Evolutionary conservation across 1,140 invertebrate genomes (phyloP), one percentile per base, ranked within the genome.

Genomic region (Cephus cinctus): DNA sequence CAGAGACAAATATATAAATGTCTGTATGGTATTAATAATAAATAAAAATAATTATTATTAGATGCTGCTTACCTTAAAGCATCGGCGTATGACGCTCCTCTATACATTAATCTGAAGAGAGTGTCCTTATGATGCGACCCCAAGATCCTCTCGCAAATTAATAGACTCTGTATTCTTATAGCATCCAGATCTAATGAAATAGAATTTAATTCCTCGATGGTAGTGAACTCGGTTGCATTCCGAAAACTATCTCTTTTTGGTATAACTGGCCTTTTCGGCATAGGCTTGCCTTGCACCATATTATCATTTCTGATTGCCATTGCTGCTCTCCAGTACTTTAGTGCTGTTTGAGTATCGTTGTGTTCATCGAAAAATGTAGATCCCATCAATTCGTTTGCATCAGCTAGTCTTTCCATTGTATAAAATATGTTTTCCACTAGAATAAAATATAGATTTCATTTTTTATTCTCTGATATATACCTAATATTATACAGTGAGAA

Each of bases 41-140:
- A 49, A 38, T 34, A 35, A 18, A 30, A 47, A 31, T 16, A 16
- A 1, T 43, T 12, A 41, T 43, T 30, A 19, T 30, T 32, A 39
- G 21, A 23, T 9, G 31, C 19, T 43, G 41, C 12, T 18, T 51
- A 71, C 71, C 70, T 83, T 48, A 90, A 74, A 14, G 88, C 84
- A 69, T 95, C 92, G 1, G 89, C 91, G 75, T 92, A 94, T 0
- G 89, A 84, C 3, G 92, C 92, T 27, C 92, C 92, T 46, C 90
- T 76, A 61, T 81, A 84, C 81, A 85, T 83, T 2, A 84, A 54
- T 23, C 89, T 81, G 57, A 90, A 91, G n/a, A 94, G 81, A 46
- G 87, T 89, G 65, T 94, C 90, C 71, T 92, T 92, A 67, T 94
- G 91, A 56, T 82, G 71, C 4, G 83, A 75, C 3, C 90, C 91